Evolutionary conservation across 2,113 vertebrate species (phyloP), one percentile per base, ranked within the genome.

Genomic region (Aramus guarauna): DNA sequence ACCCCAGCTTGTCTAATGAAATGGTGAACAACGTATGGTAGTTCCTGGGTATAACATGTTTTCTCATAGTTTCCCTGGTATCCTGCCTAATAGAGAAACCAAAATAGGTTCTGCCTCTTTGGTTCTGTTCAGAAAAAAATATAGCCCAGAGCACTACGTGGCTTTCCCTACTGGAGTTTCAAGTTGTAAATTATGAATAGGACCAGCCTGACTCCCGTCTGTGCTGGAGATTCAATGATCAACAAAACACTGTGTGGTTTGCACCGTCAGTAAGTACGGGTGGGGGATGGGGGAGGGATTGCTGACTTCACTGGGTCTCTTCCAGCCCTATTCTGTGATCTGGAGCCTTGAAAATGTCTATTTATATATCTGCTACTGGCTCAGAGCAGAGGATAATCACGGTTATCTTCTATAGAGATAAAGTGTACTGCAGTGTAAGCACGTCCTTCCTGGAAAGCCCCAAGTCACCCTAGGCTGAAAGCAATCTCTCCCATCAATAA

Each of bases 161-260:
- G 68, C 37, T 90, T 83, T 92, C 56, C n/a, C 56, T 81, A 5
- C 29, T 91, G 93, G 77, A 91, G 92, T 60, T 94, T 83, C 60
- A 82, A 75, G 73, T 15, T 94, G 78, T 97, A 97, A 97, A 97
- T 98, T 92, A 96, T 72, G 52, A 77, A 85, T 23, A 48, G 59
- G n/a, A 66, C 79, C 67, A 92, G 77, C 74, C 20, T 73, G 75
- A 73, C 41, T 86, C 88, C 74, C 0, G 3, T 71, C 66, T 85
- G 77, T 71, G 73, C 76, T 76, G 75, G 74, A 90, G 95, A 94
- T 87, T 90, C 88, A 94, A 67, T 69, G 72, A 92, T 85, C 60
- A 86, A 80, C 43, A 73, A 90, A 90, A 71, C 45, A 82, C 43
- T 76, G 47, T 10, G 27, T 26, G 63, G 64, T 91, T 94, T 94